Evolutionary conservation across 2,888 invertebrate genomes (phyloP), one percentile per base, ranked within the genome.

Genomic region (Netelia melanura): DNA sequence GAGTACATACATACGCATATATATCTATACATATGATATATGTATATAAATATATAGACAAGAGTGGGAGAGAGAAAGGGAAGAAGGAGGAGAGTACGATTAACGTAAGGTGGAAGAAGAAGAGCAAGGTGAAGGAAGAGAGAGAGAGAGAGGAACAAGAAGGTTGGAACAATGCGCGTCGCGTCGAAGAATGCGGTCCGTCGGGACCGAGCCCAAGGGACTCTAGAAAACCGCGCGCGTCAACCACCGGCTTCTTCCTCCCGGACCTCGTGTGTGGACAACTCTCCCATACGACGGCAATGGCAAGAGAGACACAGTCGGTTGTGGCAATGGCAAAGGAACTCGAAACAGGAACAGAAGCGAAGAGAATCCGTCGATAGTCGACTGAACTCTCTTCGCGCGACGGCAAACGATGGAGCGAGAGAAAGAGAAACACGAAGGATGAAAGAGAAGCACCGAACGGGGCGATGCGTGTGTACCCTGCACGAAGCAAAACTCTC

Each of bases 151-250:
- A 89, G 90, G 58, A 67, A 44, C 71, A 58, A 67, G 76, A 80
- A 58, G 52, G 78, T 75, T 76, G 85, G 92, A 93, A 94, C 94
- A 93, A 94, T 93, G 93, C 93, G 93, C 92, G 91, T 92, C 91
- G 92, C 90, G 90, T 90, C 91, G 90, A 93, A 93, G 93, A 93
- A 94, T 94, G 93, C 91, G 91, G 93, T 93, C 92, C 93, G 93
- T 93, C 93, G 92, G 93, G 91, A 80, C 90, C 84, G 89, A 90
- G 83, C 81, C 71, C 38, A 38, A 71, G 64, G 71, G 82, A 82
- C 85, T 85, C 71, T 65, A 72, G 80, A 72, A 65, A 65, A 83
- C 76, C 77, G 58, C 82, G 80, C 85, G 85, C 84, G 86, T 86
- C 82, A 86, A 86, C 84, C 84, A 83, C 77, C 81, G 83, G 64